Evolutionary conservation across 2,888 invertebrate genomes (phyloP).

Genomic region (Clitarchus hookeri): DNA sequence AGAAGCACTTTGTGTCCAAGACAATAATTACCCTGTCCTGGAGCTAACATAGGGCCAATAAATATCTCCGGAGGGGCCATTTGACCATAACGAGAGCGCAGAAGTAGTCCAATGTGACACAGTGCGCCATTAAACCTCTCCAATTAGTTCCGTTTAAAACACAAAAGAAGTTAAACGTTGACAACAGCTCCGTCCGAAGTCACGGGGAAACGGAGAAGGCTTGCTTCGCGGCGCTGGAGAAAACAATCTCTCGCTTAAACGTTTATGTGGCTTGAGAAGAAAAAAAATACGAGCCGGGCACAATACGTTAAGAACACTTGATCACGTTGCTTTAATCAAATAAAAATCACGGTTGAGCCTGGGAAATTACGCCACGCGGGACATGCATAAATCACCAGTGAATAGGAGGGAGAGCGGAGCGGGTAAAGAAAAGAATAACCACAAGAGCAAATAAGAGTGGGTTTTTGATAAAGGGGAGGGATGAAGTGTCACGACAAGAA

Average conservation of each 20-base stretch:
- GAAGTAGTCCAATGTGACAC: conserved; percentile 4
- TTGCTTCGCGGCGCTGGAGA: background rate
- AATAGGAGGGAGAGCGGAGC: background rate
- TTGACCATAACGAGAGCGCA: background rate
- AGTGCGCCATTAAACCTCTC: conserved; percentile 14
- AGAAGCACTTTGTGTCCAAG: conserved; percentile 14
- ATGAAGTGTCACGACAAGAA: background rate
- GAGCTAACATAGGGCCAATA: conserved; percentile 14
- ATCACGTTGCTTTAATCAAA: conserved; percentile 8
- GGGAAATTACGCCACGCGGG: background rate
- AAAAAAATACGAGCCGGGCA: background rate
- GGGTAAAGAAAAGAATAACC: background rate
- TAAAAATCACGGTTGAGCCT: conserved; percentile 10
- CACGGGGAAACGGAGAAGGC: background rate
- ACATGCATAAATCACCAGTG: background rate
- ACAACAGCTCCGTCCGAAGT: background rate
- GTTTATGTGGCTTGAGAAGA: background rate
- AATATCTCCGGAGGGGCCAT: conserved; percentile 1
- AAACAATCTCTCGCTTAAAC: conserved; percentile 2
- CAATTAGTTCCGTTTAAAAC: conserved; percentile 8
- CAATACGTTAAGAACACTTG: conserved; percentile 11
- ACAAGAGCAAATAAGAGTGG: background rate
- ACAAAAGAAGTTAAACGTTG: conserved; percentile 6
- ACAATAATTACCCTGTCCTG: conserved; percentile 14
- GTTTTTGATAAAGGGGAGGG: conserved; percentile 2